Conservation (phyloP, 2,797 vertebrate species). For the Sciaenops ocellatus region DNA sequence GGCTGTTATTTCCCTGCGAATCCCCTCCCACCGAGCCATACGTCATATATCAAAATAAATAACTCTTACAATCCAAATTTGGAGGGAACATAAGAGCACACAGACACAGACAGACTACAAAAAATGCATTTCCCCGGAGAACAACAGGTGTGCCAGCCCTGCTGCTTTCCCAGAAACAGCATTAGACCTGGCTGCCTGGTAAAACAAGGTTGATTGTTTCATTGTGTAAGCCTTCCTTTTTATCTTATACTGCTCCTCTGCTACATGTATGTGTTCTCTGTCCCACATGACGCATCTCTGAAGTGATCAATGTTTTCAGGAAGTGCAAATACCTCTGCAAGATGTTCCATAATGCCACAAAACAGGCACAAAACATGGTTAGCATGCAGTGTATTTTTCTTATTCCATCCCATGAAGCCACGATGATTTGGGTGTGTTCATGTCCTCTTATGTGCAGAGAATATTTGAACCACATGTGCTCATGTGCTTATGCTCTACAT, state of each 20-base stretch:
- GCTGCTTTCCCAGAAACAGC: constrained; percentile 34
- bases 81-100: constrained; percentile 25
- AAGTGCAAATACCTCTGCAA: not conserved
- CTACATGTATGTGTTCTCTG: not conserved
- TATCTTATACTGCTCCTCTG: not conserved
- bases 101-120: constrained; percentile 34
- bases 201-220: constrained; percentile 27
- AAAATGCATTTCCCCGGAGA: constrained; percentile 40
- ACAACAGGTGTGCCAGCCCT: constrained; percentile 60
- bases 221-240: not conserved
- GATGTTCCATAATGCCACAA: constrained; percentile 4
- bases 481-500: not conserved
- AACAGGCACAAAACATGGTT: not conserved
- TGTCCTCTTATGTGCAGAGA: not conserved
- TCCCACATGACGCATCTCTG: constrained; percentile 5
- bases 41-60: constrained; percentile 60
- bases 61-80: constrained; percentile 35
- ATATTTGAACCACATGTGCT: constrained; percentile 1
- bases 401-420: not conserved
- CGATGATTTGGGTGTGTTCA: not conserved
- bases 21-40: constrained; percentile 40
- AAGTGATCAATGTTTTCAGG: constrained; percentile 7
- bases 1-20: constrained; percentile 47
- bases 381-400: not conserved
- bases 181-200: not conserved